Conservation (phyloP, 2,888 invertebrate genomes). For the Liposcelis brunnea region DNA sequence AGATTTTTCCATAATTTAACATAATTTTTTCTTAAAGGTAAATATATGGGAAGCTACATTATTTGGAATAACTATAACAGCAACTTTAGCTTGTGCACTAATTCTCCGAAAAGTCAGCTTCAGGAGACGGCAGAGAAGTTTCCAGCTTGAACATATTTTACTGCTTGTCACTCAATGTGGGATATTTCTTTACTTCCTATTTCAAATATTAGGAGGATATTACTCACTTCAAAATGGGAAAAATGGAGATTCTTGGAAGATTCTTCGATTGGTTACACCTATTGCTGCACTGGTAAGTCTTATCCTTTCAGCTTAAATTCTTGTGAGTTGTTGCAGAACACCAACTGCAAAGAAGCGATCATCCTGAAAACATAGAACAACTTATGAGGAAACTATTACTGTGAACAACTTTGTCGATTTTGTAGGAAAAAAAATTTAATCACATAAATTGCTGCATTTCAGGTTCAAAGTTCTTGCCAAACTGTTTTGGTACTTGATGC, state of each 20-base stretch:
- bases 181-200: slow-evolving; percentile 30
- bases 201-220: slow-evolving; percentile 20
- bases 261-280: slow-evolving; percentile 4
- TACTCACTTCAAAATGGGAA: background rate
- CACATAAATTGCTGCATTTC: slow-evolving; percentile 15
- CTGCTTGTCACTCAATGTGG: slow-evolving; percentile 33
- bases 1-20: no score
- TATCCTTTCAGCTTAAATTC: no score
- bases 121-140: slow-evolving; percentile 20
- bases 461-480: slow-evolving; percentile 25
- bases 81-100: slow-evolving; percentile 25
- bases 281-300: slow-evolving; percentile 1
- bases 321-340: no score
- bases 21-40: slow-evolving; percentile 27
- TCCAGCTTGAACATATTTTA: slow-evolving; percentile 29
- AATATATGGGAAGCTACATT: slow-evolving; percentile 34
- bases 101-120: slow-evolving; percentile 23
- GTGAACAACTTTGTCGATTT: no score
- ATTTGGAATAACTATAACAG: slow-evolving; percentile 24
- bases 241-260: background rate
- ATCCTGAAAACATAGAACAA: no score
- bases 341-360: no score
- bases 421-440: no score
- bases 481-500: slow-evolving; percentile 31
- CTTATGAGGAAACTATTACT: background rate